phyloP scores from a whole-genome alignment of 2,888 invertebrate species.

The Drosophila mimica region DNA sequence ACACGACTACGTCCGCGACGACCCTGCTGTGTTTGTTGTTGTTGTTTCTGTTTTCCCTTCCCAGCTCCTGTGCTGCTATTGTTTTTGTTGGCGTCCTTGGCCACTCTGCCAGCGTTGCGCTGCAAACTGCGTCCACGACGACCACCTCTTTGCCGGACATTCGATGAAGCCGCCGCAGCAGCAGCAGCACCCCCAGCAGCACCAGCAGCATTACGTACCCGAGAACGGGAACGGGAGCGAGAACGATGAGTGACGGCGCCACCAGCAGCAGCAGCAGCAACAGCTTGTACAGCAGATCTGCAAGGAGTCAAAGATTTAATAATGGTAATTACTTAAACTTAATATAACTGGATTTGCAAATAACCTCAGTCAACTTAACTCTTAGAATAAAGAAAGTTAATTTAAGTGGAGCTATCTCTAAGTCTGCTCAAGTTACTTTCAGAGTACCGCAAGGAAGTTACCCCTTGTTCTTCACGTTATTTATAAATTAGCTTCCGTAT shows the following conservation, averaged over 20 bases:
- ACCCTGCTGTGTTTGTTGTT: slow-evolving; percentile 56
- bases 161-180: slow-evolving; percentile 34
- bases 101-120: slow-evolving; percentile 58
- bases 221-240: slow-evolving; percentile 74
- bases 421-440: background rate
- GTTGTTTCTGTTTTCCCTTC: slow-evolving; percentile 24
- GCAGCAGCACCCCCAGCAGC: slow-evolving; percentile 17
- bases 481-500: background rate
- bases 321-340: background rate
- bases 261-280: slow-evolving; percentile 57
- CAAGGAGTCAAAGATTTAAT: slow-evolving; percentile 1
- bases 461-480: background rate
- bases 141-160: slow-evolving; percentile 39
- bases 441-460: background rate
- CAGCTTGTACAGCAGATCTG: slow-evolving; percentile 68
- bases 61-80: slow-evolving; percentile 40
- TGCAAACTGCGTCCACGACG: slow-evolving; percentile 79
- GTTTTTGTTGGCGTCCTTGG: slow-evolving; percentile 63
- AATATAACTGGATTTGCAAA: background rate
- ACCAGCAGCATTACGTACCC: slow-evolving; percentile 56
- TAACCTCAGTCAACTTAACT: background rate
- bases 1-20: slow-evolving; percentile 83
- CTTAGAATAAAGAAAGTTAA: background rate
- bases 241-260: slow-evolving; percentile 65
- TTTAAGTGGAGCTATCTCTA: background rate